phyloP scores from a whole-genome alignment of 2,113 vertebrate species.

The Oryzias javanicus region DNA sequence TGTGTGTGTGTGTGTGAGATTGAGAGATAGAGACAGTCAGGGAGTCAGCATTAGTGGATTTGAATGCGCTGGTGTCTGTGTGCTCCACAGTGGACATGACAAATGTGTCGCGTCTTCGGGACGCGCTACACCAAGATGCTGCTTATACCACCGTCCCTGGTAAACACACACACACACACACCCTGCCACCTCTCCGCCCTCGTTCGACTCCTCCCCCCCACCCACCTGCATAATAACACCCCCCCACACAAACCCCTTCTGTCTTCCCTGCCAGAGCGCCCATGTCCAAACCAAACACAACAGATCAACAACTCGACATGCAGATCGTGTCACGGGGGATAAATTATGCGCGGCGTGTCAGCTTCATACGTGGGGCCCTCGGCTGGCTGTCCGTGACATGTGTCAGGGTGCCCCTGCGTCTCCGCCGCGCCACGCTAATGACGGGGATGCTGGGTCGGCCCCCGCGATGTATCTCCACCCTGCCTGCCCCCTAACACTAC shows the following conservation, averaged over 20 bases:
- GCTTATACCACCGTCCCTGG: conserved; percentile 25
- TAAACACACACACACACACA: conserved; percentile 37
- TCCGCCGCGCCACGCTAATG: conserved; percentile 73
- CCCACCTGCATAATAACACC: conserved; percentile 66
- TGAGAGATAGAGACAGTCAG: conserved; percentile 15
- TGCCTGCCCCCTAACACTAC: conserved; percentile 56
- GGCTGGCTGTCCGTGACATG: conserved; percentile 80
- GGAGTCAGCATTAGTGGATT: conserved; percentile 54
- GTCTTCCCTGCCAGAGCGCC: conserved; percentile 64
- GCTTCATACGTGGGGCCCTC: conserved; percentile 71
- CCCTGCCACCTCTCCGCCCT: conserved; percentile 61
- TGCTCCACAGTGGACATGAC: conserved; percentile 76
- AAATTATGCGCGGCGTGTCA: conserved; percentile 81
- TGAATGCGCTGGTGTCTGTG: conserved; percentile 63
- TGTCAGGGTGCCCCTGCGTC: conserved; percentile 77
- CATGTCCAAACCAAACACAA: conserved; percentile 76
- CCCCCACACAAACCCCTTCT: conserved; percentile 25
- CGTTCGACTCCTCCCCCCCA: conserved; percentile 33
- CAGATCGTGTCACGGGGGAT: conserved; percentile 77
- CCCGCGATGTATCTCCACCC: conserved; percentile 36
- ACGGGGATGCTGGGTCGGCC: conserved; percentile 72
- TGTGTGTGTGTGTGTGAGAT: conserved; percentile 5
- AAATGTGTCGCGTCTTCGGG: conserved; percentile 71
- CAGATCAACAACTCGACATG: conserved; percentile 79
- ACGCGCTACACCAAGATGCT: conserved; percentile 53